Base-by-base conservation (phyloP, 2,888 invertebrate genomes). In the Andrena fulva region DNA sequence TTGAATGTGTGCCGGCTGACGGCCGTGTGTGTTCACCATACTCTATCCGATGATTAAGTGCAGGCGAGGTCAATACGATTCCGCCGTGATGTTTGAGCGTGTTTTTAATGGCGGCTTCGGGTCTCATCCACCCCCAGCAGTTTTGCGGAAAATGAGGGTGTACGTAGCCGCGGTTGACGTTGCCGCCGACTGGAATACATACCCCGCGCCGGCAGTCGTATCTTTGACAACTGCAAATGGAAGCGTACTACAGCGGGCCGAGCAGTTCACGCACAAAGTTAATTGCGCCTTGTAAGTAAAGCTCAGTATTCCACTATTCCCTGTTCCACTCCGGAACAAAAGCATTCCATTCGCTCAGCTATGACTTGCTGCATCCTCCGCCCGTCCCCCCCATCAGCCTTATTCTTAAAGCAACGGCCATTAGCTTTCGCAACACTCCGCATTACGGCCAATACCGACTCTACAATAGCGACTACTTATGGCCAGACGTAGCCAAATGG, bases 371-470 rank as follows among this genome's bases (percentile, higher is more conserved):
- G 42, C 42, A 16, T 42, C 54, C 54, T 20, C 54, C 24, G 7
- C 20, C 52, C 52, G 20, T 20, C 7, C 20, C 52, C 52, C 2
- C n/a, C n/a, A n/a, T 59, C 59, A 29, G 56, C 42, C 59, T 42
- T 59, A 27, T 69, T 69, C 69, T n/a, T 59, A 42, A 42, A 59
- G 59, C 70, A 70, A 70, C 70, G 70, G 60, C 70, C 70, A 70
- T 70, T 70, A 70, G 60, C 70, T 70, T 31, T 70, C 59, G 60
- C 60, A 70, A 70, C 48, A 42, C 69, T 29, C 48, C 48, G 60
- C 59, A 42, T 48, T 70, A 70, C 60, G 60, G 42, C 70, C 59
- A 42, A 70, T 70, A 48, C 70, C 16, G 59, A 42, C 48, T 42
- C n/a, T 24, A 24, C 35, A 33, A 33, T 35, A 42, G 29, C 59